Evolutionary conservation across 2,888 invertebrate genomes (phyloP), one percentile per base, ranked within the genome.

Genomic region (Pantelozetes paolii): DNA sequence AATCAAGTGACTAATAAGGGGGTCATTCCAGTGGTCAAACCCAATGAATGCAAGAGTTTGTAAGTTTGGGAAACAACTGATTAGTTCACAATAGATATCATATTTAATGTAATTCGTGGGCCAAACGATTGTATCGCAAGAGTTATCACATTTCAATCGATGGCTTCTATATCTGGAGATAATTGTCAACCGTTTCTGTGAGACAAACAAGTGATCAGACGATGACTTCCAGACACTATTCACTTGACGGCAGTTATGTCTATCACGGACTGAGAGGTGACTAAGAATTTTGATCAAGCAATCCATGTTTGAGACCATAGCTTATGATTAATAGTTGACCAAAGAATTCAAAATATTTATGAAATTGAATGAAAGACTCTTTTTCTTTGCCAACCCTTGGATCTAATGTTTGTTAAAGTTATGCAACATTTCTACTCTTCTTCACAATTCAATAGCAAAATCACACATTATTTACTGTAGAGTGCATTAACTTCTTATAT

Each of bases 21-120:
- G 54, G 42, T 74, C 74, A 57, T 74, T 74, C 74, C 74, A 74
- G 40, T 74, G 57, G 20, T 74, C 71, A 20, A 74, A 71, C 20
- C 71, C 71, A n/a, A 71, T 42, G 40, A 74, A 74, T 11, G 42
- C 11, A 5, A 74, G 23, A n/a, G 23, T 20, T 26, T 40, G 54
- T 1, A 74, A 13, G 40, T 71, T 74, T n/a, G 74, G 71, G 54
- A 74, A 74, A 9, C 54, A 36, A 18, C 8, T 62, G 36, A 74
- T 36, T 28, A 74, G 70, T 28, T 71, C 36, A 30, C 30, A 32
- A 32, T 45, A 74, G 18, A 30, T 54, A n/a, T 71, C 50, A 32
- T 74, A 74, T 28, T 70, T 50, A 13, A 74, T 57, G 32, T 59
- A 74, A 42, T 15, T 23, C 9, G 48, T 45, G 15, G 74, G 54